These are phyloP conservation scores for Cryptocheilus praepositus DNA, from an alignment of 2,888 invertebrate genomes.

Conservation along the genomic window DNA sequence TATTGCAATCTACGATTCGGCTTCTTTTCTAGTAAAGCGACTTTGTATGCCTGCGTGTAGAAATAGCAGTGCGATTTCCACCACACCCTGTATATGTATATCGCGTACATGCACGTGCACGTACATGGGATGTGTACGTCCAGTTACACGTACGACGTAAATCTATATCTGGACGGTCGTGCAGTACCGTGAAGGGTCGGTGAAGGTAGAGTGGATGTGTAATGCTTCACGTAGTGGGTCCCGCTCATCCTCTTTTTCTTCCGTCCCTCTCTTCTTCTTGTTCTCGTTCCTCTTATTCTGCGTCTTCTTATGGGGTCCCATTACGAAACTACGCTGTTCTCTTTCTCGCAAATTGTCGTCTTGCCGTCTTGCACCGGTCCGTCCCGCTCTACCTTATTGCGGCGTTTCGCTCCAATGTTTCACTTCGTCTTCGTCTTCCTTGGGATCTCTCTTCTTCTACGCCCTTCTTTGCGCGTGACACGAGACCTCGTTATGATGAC, in stretches of 20 bases:
- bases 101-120: background rate
- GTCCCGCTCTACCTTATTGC: background rate
- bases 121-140: background rate
- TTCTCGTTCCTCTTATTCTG: background rate
- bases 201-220: constrained; percentile 11
- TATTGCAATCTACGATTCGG: no score
- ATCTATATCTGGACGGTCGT: constrained; percentile 2
- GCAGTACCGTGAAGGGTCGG: background rate
- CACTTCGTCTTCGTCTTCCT: constrained; percentile 13
- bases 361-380: background rate
- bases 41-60: no score
- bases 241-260: constrained; percentile 41
- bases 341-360: constrained; percentile 10
- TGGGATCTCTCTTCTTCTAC: constrained; percentile 14
- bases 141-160: constrained; percentile 6
- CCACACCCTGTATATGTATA: background rate
- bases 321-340: constrained; percentile 37
- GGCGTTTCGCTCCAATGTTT: background rate
- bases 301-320: constrained; percentile 28
- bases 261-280: constrained; percentile 22
- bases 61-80: background rate
- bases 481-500: constrained; percentile 68
- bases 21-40: no score
- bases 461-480: constrained; percentile 52
- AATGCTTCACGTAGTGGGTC: constrained; percentile 33